Evolutionary conservation across 2,113 vertebrate species (phyloP), one percentile per base, ranked within the genome.

Genomic region (Gila orcuttii): DNA sequence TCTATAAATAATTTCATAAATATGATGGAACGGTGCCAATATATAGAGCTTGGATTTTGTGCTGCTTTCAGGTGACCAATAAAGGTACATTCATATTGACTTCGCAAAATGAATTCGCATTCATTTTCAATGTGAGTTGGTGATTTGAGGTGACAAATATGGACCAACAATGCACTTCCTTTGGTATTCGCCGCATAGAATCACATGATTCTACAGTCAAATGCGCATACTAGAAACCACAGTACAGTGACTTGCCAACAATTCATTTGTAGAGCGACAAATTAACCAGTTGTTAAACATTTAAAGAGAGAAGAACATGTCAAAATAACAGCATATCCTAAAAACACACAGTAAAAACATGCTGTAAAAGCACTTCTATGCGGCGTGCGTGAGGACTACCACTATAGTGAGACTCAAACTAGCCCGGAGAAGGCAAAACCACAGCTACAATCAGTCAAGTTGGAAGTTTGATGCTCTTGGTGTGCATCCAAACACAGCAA

Each of bases 381-480:
- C n/a, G 1, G 21, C 19, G n/a, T 80, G 77, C 25, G 55, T 1
- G 36, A 36, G 23, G 42, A 81, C 57, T 42, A 62, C 33, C 4
- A n/a, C 33, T 79, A 62, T 8, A 60, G 78, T 62, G 78, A 79
- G 28, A 79, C 13, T 62, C 57, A 79, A 45, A 79, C 60, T 80
- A 36, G 7, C 79, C 59, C 0, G 8, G 55, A 68, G 6, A 85
- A 64, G 36, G n/a, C 73, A 84, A 84, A 84, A 59, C 33, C 69
- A 84, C 82, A 84, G 69, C n/a, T 42, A 55, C 50, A 84, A 15
- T 60, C n/a, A 60, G 31, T 75, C 55, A 75, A 25, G 39, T 76
- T 73, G 39, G 9, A 74, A 19, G 39, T 77, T 17, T 50, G 42
- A 75, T 76, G 71, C 23, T 31, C 33, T 75, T 84, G n/a, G 28